Evolutionary conservation across 2,797 vertebrate genomes (phyloP).

Genomic region (Eulemur albifrons): DNA sequence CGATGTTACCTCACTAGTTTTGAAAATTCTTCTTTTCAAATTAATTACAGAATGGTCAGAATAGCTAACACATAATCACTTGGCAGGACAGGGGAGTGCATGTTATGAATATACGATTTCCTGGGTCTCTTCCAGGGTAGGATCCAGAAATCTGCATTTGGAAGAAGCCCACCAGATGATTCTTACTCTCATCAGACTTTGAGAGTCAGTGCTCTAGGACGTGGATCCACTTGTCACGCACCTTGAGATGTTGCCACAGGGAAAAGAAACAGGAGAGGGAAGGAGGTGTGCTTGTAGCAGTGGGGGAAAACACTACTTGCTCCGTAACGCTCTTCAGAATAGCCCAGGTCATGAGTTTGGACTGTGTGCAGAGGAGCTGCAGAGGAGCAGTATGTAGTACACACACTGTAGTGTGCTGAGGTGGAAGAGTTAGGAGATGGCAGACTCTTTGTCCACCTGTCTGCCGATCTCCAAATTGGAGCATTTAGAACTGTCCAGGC

Average conservation of each 20-base stretch:
- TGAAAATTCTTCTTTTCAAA: background rate
- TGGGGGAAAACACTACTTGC: background rate
- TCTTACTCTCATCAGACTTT: background rate
- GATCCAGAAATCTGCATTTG: background rate
- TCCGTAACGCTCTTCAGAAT: background rate
- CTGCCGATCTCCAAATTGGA: background rate
- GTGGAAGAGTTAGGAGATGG: background rate
- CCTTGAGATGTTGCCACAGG: background rate
- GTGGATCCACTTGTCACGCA: background rate
- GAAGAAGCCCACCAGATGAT: background rate
- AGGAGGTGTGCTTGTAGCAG: background rate
- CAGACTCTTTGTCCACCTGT: background rate
- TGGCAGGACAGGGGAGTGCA: background rate
- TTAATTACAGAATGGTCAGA: background rate
- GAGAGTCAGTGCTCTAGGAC: background rate
- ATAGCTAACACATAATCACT: background rate
- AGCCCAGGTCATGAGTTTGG: background rate
- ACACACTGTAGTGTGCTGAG: background rate
- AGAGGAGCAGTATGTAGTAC: background rate
- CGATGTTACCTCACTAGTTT: background rate
- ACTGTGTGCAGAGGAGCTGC: background rate
- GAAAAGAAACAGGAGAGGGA: background rate
- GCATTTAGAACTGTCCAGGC: background rate
- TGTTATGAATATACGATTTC: background rate
- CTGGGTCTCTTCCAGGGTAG: background rate